Base-by-base conservation (phyloP, 2,113 vertebrate species). In the Oncorhynchus nerka region DNA sequence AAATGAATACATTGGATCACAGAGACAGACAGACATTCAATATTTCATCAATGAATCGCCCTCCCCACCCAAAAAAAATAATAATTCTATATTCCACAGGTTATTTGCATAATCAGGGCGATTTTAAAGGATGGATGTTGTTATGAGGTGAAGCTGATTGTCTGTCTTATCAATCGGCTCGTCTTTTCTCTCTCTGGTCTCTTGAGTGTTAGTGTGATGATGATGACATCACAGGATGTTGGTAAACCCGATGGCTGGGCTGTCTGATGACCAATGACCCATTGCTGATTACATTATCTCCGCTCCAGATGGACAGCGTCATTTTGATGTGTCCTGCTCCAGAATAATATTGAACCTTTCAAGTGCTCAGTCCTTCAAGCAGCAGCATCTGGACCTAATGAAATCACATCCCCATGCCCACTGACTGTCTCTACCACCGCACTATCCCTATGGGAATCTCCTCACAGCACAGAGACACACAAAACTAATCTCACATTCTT, bases 231-330 rank as follows among this genome's bases (percentile, higher is more conserved):
- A 88, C 78, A 5, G 66, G 77, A 74, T 70, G 83, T 57, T 82
- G 86, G 76, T 81, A 32, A 81, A 76, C 80, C 89, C 84, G n/a
- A 28, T 69, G 75, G 85, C 83, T 84, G 70, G 78, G 24, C 30
- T 64, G 51, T n/a, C 48, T 64, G 70, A 49, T 73, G 87, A 73
- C 82, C 84, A 78, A 48, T 88, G 87, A 89, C 87, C 91, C 82
- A 75, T 1, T 82, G 86, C 32, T 88, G 88, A 90, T 90, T 83
- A 49, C 84, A 86, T 90, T 90, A 90, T 79, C 81, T 74, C 74
- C 82, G 88, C 88, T 90, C 89, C 89, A 90, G 90, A 91, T 90
- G 90, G 82, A 82, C 83, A 26, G 64, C 82, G 73, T 88, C 86
- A 71, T 80, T 82, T 64, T 81, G 78, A 88, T 82, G 85, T 71